Percentiles rank a stretch among this genome's conserved stretches.
Conservation (phyloP, 2,888 invertebrate species). For the Cistogaster globosa region DNA sequence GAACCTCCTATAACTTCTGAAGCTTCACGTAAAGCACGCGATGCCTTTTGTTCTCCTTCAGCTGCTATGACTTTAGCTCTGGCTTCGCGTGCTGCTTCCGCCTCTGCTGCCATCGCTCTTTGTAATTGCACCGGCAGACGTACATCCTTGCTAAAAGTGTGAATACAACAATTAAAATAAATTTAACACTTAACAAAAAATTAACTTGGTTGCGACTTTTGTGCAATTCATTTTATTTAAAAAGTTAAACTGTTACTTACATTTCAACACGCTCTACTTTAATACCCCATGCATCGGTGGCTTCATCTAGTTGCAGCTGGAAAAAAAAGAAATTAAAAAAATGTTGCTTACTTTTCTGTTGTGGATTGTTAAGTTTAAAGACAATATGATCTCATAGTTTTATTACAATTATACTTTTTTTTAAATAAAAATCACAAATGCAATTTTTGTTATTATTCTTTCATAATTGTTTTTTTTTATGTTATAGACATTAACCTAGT, state of each 20-base stretch:
- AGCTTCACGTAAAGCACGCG: constrained; percentile 94
- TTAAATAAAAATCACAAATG: no score
- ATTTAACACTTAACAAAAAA: background rate
- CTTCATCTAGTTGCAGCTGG: constrained; percentile 91
- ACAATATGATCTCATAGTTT: no score
- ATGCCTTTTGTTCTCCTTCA: constrained; percentile 97
- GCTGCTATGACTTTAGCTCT: constrained; percentile 83
- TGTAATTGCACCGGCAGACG: constrained; percentile 79
- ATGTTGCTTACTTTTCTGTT: background rate
- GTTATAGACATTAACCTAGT: no score
- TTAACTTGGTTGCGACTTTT: background rate
- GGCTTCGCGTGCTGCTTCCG: constrained; percentile 90
- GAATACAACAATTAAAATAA: constrained; percentile 6
- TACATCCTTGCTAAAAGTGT: constrained; percentile 68
- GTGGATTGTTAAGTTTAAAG: background rate
- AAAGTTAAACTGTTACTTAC: constrained; percentile 85
- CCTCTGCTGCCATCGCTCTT: constrained; percentile 69
- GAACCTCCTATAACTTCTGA: constrained; percentile 96
- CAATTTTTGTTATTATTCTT: no score
- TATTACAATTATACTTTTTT: no score
- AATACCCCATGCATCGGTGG: constrained; percentile 96
- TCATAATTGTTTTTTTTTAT: no score
- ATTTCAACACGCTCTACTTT: constrained; percentile 98
- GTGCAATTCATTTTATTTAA: background rate
- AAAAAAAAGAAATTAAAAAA: constrained; percentile 21